Evolutionary conservation across 2,113 vertebrate genomes (phyloP).

Genomic region (Panthera tigris): DNA sequence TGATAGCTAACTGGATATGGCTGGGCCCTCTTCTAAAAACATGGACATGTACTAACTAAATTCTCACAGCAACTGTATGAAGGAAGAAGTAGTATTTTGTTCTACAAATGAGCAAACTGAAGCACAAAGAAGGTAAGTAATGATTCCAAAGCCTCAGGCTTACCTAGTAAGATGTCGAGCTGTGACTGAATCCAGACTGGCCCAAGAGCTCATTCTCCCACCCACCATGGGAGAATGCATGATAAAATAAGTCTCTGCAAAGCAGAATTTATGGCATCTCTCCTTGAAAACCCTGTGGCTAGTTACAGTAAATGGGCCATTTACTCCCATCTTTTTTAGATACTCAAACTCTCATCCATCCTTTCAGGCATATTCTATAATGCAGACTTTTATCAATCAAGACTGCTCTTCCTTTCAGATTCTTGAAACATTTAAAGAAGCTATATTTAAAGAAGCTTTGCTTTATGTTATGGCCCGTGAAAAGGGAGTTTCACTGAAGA

Average conservation of each 20-base stretch:
- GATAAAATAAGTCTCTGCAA: neutral
- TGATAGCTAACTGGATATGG: neutral
- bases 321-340: neutral
- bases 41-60: neutral
- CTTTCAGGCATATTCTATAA: neutral
- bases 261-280: neutral
- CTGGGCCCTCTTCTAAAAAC: neutral
- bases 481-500: conserved; percentile 37
- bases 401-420: neutral
- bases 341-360: neutral
- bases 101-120: conserved; percentile 17
- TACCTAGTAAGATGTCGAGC: neutral
- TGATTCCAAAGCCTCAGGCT: neutral
- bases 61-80: neutral
- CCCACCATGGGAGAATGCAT: neutral
- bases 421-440: conserved; percentile 36
- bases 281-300: neutral
- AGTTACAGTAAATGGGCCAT: neutral
- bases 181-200: neutral
- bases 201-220: neutral
- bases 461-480: neutral
- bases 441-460: conserved; percentile 56
- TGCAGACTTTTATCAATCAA: neutral
- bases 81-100: neutral
- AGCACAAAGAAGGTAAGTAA: neutral